Conservation (phyloP, 2,113 vertebrate species). For the Tursiops truncatus region DNA sequence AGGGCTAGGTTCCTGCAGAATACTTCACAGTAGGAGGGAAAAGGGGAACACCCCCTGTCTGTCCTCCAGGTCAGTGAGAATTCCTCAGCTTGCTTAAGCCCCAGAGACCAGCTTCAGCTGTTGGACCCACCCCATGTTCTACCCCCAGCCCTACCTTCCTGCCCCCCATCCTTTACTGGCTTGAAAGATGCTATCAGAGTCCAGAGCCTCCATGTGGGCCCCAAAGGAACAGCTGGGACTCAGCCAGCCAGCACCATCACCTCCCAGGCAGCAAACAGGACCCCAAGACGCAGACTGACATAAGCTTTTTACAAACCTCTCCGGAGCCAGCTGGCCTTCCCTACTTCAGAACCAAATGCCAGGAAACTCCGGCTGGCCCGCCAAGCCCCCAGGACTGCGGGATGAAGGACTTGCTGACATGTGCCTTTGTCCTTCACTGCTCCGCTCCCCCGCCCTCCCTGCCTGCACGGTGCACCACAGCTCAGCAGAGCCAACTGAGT, state of each 20-base stretch:
- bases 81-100: background rate
- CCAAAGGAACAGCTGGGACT: background rate
- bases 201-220: slow-evolving; percentile 25
- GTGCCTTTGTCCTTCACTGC: background rate
- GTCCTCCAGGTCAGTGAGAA: background rate
- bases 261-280: slow-evolving; percentile 58
- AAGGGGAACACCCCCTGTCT: background rate
- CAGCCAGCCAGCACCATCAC: slow-evolving; percentile 11
- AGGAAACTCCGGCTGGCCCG: background rate
- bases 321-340: slow-evolving; percentile 57
- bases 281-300: slow-evolving; percentile 34
- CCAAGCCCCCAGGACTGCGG: slow-evolving; percentile 17
- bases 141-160: background rate
- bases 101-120: background rate
- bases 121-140: background rate
- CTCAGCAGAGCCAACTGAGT: background rate
- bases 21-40: background rate
- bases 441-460: accelerated
- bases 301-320: background rate
- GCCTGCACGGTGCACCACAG: accelerated
- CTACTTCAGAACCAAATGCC: slow-evolving; percentile 27
- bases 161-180: background rate
- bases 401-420: slow-evolving; percentile 12
- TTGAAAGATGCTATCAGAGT: background rate
- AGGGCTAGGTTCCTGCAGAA: background rate